phyloP scores from a whole-genome alignment of 1,140 invertebrate species.

The Xylocopa sonorina region DNA sequence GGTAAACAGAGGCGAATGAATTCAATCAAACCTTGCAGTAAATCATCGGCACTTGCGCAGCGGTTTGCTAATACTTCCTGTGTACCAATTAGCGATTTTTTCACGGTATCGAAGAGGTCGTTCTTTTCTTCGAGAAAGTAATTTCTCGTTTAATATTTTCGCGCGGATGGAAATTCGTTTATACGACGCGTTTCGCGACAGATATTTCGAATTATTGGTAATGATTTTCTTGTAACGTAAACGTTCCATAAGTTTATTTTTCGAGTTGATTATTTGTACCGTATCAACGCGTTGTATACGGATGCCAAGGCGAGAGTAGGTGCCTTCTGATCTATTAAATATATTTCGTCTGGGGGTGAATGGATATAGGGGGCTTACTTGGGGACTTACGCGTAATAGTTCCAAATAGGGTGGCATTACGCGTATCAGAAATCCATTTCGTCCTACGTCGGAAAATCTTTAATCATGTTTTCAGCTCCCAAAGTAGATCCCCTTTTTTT shows the following conservation, averaged over 20 bases:
- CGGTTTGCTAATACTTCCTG: slow-evolving; percentile 70
- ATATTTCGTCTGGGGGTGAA: slow-evolving; percentile 71
- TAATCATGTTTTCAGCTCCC: slow-evolving; percentile 75
- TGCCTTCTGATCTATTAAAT: slow-evolving; percentile 71
- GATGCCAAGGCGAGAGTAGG: slow-evolving; percentile 58
- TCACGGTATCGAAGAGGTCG: slow-evolving; percentile 23
- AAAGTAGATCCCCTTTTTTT: slow-evolving; percentile 51
- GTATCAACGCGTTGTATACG: slow-evolving; percentile 30
- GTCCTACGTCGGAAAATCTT: slow-evolving; percentile 72
- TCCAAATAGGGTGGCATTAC: slow-evolving; percentile 78
- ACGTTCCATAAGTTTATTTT: background rate
- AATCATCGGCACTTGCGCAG: slow-evolving; percentile 72
- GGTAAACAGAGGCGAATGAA: slow-evolving; percentile 72
- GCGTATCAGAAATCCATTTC: slow-evolving; percentile 79
- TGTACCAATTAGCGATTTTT: slow-evolving; percentile 74
- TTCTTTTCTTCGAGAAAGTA: slow-evolving; percentile 32
- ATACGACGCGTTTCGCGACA: background rate
- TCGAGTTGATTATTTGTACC: slow-evolving; percentile 20
- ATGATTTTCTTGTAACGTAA: background rate
- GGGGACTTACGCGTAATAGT: slow-evolving; percentile 76
- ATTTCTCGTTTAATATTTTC: background rate
- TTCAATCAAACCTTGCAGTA: slow-evolving; percentile 78
- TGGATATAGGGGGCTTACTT: slow-evolving; percentile 73
- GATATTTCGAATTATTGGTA: too few relatives aligned
- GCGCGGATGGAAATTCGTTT: background rate